Percentiles rank a stretch among this genome's conserved stretches.
Evolutionary conservation across 37 sponge, comb jelly and placozoan species (phyloP).

Genomic region (Agelas oroides): DNA sequence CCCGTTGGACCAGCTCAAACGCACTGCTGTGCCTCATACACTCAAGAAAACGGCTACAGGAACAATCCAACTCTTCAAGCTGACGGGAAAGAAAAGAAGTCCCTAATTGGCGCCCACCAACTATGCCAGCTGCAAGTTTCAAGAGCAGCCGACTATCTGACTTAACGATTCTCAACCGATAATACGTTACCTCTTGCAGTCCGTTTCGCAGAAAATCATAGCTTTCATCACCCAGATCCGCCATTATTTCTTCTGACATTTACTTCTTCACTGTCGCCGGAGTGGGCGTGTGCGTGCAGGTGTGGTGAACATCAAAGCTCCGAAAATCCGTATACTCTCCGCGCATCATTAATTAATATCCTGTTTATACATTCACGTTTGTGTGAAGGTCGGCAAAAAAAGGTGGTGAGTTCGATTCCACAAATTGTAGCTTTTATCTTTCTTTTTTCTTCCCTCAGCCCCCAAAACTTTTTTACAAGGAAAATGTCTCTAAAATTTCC

Average conservation of each 20-base stretch:
- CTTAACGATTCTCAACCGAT: background rate
- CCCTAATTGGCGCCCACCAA: background rate
- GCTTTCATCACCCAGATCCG: background rate
- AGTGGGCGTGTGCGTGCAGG: slow-evolving; percentile 31
- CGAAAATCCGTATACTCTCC: background rate
- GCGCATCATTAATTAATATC: slow-evolving; percentile 42
- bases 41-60: slow-evolving; percentile 60
- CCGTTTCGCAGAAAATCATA: slow-evolving; percentile 25
- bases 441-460: background rate
- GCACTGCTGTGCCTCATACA: slow-evolving; percentile 65
- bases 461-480: too few species aligned
- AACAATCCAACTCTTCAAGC: slow-evolving; percentile 18
- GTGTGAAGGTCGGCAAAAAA: slow-evolving; percentile 27
- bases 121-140: background rate
- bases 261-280: background rate
- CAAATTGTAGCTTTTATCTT: background rate
- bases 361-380: slow-evolving; percentile 17
- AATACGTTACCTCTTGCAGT: slow-evolving; percentile 21
- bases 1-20: slow-evolving; percentile 59
- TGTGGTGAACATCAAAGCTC: slow-evolving; percentile 27
- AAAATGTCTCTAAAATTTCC: background rate
- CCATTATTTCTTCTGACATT: background rate
- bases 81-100: background rate
- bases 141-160: background rate
- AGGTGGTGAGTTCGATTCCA: slow-evolving; percentile 20